Evolutionary conservation across 2,888 invertebrate species (phyloP), one percentile per base, ranked within the genome.

Genomic region (Patella depressa): DNA sequence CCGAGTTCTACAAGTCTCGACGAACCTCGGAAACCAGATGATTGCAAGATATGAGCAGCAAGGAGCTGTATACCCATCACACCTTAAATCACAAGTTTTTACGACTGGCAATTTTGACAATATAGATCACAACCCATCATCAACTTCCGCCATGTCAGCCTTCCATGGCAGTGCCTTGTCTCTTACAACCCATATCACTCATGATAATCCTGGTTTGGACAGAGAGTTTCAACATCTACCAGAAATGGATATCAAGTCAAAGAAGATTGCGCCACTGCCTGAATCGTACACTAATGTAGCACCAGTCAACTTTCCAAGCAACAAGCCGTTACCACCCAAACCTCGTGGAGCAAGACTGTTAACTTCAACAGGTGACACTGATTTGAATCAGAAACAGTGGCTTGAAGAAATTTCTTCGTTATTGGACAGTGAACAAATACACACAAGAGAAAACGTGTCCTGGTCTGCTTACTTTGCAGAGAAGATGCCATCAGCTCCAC

Each of bases 51-150:
- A 72, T 72, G 72, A 72, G 45, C 34, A 53, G 53, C 14, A 72
- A 73, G 73, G 73, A 54, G 73, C 53, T 5, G 57, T 73, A 19
- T 54, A 53, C 24, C 73, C 54, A 73, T 17, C 73, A 19, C 73
- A 73, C n/a, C 73, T 73, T 57, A 53, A 55, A 55, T 34, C 17
- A n/a, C 55, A 73, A 19, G 55, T 73, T 54, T 73, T 73, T 55
- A 54, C 73, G 19, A 57, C 55, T 73, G 54, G 19, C 4, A 29
- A 19, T 19, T n/a, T 73, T 55, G 73, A 73, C 55, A 73, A 57
- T 29, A 73, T 73, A 11, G 73, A 73, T 55, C 73, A 73, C 29
- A 73, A 73, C 57, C 55, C 57, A 73, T 57, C 73, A 73, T 55
- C 55, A 55, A 73, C 73, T 19, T 55, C 57, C 24, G 55, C 73